Evolutionary conservation across 2,888 invertebrate genomes (phyloP).

Genomic region (Disparrhopalites patrizii): DNA sequence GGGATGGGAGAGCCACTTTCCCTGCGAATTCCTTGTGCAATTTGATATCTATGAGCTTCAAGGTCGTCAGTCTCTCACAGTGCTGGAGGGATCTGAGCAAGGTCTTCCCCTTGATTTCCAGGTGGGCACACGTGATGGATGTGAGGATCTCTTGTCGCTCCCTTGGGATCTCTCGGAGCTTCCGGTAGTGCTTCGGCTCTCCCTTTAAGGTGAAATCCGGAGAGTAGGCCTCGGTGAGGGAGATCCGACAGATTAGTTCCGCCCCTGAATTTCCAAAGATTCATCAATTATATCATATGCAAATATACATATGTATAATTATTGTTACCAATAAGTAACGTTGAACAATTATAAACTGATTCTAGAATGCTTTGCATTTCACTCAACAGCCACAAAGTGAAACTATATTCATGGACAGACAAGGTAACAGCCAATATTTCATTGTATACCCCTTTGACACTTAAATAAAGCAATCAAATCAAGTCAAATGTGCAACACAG

Average conservation of each 20-base stretch:
- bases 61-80: neutral
- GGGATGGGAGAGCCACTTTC: constrained; percentile 8
- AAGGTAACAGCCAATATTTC: too few relatives aligned
- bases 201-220: constrained; percentile 9
- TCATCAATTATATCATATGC: neutral
- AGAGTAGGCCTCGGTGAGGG: constrained; percentile 10
- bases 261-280: neutral
- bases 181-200: neutral
- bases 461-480: too few relatives aligned
- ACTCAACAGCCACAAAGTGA: too few relatives aligned
- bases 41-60: constrained; percentile 8
- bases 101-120: constrained; percentile 16
- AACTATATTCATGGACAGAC: too few relatives aligned
- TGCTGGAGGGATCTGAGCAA: constrained; percentile 10
- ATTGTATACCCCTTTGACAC: too few relatives aligned
- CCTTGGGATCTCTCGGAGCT: neutral
- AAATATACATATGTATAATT: too few relatives aligned
- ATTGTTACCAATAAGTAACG: too few relatives aligned
- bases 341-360: too few relatives aligned
- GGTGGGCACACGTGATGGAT: neutral
- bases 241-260: constrained; percentile 14
- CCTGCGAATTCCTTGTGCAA: neutral
- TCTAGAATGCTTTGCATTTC: too few relatives aligned
- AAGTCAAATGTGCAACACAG: too few relatives aligned
- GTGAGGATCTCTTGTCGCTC: constrained; percentile 18